A percentile compares a stretch with the other conserved stretches of the same genome.
Evolutionary conservation across 2,113 vertebrate species (phyloP).

Genomic region (Pelmatolapia mariae): DNA sequence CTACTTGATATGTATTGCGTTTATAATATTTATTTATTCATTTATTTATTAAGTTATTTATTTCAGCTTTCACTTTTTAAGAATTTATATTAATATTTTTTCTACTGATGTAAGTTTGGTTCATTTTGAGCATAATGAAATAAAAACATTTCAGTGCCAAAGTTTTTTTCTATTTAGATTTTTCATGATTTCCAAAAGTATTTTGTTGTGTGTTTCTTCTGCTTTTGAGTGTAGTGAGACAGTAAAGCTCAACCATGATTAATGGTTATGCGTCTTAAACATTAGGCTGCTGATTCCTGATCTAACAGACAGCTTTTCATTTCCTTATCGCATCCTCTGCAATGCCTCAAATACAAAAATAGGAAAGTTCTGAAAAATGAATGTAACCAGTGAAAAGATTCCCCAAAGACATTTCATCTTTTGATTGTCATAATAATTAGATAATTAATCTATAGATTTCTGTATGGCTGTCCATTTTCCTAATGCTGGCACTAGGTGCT

Average conservation of each 20-base stretch:
- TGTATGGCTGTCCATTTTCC: not conserved
- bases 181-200: not conserved
- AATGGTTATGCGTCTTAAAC: not conserved
- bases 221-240: not conserved
- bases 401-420: not conserved
- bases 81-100: slow-evolving; percentile 65
- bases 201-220: not conserved
- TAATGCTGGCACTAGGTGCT: not conserved
- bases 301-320: not conserved
- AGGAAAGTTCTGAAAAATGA: not conserved
- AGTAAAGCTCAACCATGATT: not conserved
- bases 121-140: slow-evolving; percentile 24
- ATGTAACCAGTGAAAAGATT: not conserved
- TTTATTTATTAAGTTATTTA: slow-evolving; percentile 42
- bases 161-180: not conserved
- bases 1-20: slow-evolving; percentile 38
- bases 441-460: not conserved
- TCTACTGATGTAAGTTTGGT: slow-evolving; percentile 55
- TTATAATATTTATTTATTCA: slow-evolving; percentile 34
- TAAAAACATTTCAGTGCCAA: slow-evolving; percentile 16
- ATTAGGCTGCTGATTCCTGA: not conserved
- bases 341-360: not conserved
- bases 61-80: slow-evolving; percentile 47
- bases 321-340: not conserved
- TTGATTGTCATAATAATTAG: not conserved